Percentiles rank a stretch among this genome's conserved stretches.
phyloP scores from a whole-genome alignment of 2,113 vertebrate species.

The Eurypyga helias region DNA sequence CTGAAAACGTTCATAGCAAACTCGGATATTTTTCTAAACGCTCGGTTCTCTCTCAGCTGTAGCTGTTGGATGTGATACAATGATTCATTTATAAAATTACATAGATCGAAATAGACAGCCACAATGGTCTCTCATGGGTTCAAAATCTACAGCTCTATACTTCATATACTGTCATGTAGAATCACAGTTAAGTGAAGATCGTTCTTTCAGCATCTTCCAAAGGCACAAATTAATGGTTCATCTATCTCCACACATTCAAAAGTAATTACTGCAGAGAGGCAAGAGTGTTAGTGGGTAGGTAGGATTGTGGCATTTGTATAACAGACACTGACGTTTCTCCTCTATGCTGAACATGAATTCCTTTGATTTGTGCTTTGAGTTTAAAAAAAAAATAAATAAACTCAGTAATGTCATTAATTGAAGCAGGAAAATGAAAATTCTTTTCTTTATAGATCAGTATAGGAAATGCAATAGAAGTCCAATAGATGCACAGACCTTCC shows the following conservation, averaged over 20 bases:
- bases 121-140: background rate
- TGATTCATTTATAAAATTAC: constrained; percentile 9
- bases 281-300: background rate
- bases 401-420: background rate
- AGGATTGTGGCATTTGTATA: background rate
- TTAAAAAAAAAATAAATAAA: background rate
- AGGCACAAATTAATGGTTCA: background rate
- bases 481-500: background rate
- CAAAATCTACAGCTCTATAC: background rate
- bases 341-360: background rate
- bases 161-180: background rate
- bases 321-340: background rate
- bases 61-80: background rate
- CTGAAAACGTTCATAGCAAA: background rate
- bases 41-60: background rate
- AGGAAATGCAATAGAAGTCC: background rate
- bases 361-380: background rate
- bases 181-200: background rate
- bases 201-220: constrained; percentile 23
- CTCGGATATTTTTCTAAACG: background rate
- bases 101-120: background rate
- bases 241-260: background rate
- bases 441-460: background rate
- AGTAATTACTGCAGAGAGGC: constrained; percentile 19
- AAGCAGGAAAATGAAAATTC: background rate